Evolutionary conservation across 2,797 vertebrate species (phyloP).

Genomic region (Dryobates pubescens): DNA sequence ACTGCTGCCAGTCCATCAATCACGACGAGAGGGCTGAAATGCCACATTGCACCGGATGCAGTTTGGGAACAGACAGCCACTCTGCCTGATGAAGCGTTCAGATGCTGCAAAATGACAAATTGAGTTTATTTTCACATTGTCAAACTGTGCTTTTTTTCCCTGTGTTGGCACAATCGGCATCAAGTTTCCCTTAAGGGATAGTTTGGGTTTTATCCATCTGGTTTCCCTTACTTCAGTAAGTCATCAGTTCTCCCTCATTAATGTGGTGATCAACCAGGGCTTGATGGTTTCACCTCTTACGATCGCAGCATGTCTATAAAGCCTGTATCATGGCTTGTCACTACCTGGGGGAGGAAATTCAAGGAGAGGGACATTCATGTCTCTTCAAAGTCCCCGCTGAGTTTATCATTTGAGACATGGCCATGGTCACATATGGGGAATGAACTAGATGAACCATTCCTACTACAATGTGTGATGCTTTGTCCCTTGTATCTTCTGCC

Average conservation of each 20-base stretch:
- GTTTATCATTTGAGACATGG: background rate
- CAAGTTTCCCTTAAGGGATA: slow-evolving; percentile 44
- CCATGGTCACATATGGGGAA: background rate
- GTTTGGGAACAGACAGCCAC: background rate
- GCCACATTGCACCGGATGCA: background rate
- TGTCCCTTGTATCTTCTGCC: background rate
- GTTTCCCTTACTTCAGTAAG: slow-evolving; percentile 47
- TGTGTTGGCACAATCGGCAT: slow-evolving; percentile 17
- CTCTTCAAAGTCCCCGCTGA: background rate
- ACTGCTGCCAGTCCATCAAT: slow-evolving; percentile 21
- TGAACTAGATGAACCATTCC: background rate
- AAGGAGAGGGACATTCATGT: background rate
- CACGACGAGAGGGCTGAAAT: background rate
- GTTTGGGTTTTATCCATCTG: slow-evolving; percentile 48
- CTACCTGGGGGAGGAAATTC: background rate
- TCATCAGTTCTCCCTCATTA: slow-evolving; percentile 65
- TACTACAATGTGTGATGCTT: background rate
- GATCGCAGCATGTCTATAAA: background rate
- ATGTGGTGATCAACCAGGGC: slow-evolving; percentile 24
- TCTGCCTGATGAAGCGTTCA: slow-evolving; percentile 15
- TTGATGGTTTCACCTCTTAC: slow-evolving; percentile 18
- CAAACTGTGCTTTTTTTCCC: slow-evolving; percentile 15
- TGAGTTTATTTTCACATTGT: slow-evolving; percentile 49
- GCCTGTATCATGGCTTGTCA: background rate
- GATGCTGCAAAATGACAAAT: slow-evolving; percentile 47